A percentile compares a stretch with the other conserved stretches of the same genome.
Evolutionary conservation across 1,140 invertebrate genomes (phyloP).

Genomic region (Bombus cullumanus): DNA sequence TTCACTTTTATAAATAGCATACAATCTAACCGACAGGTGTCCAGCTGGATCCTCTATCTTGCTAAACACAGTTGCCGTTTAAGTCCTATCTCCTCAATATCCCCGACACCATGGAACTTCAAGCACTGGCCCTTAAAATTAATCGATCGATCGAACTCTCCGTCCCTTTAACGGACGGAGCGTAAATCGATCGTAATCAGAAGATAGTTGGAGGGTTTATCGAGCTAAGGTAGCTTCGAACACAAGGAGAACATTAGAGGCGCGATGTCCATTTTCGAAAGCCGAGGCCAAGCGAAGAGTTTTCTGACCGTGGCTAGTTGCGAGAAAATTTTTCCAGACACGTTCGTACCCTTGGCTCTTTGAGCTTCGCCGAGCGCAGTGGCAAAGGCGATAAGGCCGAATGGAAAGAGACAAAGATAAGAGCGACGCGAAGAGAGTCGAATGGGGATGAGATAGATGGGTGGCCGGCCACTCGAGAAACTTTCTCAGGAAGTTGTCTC

Average conservation of each 20-base stretch:
- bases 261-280: slow-evolving; percentile 29
- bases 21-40: neutral
- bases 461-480: slow-evolving; percentile 52
- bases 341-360: slow-evolving; percentile 60
- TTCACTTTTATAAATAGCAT: too few relatives aligned
- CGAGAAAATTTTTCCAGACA: slow-evolving; percentile 64
- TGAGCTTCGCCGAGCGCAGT: slow-evolving; percentile 47
- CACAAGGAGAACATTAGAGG: neutral
- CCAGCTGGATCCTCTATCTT: neutral
- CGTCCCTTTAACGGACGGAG: neutral
- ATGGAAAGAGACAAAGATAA: slow-evolving; percentile 28
- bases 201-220: neutral
- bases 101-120: neutral
- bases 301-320: neutral
- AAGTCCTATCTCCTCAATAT: neutral
- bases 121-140: neutral
- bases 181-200: slow-evolving; percentile 16
- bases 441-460: slow-evolving; percentile 45
- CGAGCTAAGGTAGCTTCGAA: neutral
- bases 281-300: neutral
- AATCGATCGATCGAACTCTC: slow-evolving; percentile 2
- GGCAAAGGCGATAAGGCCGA: slow-evolving; percentile 20
- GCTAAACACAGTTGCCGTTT: neutral
- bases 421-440: neutral
- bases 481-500: slow-evolving; percentile 65